Base-by-base conservation (phyloP, 2,113 vertebrate genomes). In the Prinia subflava region DNA sequence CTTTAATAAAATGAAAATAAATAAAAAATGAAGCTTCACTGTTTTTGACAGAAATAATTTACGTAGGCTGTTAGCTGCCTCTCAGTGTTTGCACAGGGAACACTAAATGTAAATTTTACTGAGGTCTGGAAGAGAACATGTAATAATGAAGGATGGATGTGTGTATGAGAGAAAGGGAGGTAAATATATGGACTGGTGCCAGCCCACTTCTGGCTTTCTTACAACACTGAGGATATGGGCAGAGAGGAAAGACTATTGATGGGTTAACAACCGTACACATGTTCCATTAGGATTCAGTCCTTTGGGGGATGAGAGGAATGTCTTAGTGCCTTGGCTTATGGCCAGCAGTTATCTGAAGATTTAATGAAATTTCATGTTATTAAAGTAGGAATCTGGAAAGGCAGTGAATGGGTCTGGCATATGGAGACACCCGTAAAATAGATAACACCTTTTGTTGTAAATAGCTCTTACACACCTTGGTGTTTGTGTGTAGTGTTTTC, bases 1-100 rank as follows among this genome's bases (percentile, higher is more conserved):
- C 44, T 57, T 30, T 7, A 39, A 39, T 39, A 39, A 39, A 39
- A 39, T 39, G 39, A 39, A 39, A 39, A 39, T 39, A 92, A 63
- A 83, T 79, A 86, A 92, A 87, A 80, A 91, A 70, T 10, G 19
- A 74, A 74, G 33, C 69, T 83, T 81, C 9, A 15, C 23, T 86
- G 33, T 79, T 91, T 90, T 70, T 74, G 71, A 74, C 83, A 81
- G 80, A 93, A 89, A 42, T 83, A 90, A 67, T 86, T 90, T 90
- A 67, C 47, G 27, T 90, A 28, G 10, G 28, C 27, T 55, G 9
- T 89, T 89, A 57, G 37, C 15, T 83, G 39, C 30, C 47, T 73
- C 55, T 77, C 39, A 19, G 10, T 73, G 52, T 74, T 70, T 22
- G 47, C 21, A 37, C 0, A 46, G 30, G 57, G n/a, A 76, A 14